Evolutionary conservation across 2,113 vertebrate genomes (phyloP).

Genomic region (Regulus satrapa): DNA sequence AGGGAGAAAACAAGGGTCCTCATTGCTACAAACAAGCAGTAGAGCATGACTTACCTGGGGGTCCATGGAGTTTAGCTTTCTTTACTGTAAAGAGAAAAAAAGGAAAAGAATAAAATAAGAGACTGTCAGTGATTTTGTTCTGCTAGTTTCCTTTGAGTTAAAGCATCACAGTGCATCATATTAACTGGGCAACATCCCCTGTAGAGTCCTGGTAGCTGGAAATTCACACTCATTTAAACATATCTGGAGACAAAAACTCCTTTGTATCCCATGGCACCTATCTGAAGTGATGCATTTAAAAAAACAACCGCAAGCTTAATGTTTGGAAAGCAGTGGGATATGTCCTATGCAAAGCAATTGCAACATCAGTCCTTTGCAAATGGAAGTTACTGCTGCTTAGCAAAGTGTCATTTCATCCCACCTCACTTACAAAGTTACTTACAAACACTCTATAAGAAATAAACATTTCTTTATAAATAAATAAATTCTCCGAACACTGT

Average conservation of each 20-base stretch:
- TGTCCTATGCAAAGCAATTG: background rate
- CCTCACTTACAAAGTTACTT: background rate
- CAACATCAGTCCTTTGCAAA: background rate
- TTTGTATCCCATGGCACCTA: background rate
- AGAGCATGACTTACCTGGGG: constrained; percentile 72
- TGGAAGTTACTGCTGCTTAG: background rate
- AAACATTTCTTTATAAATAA: background rate
- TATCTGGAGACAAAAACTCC: background rate
- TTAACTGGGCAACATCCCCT: background rate
- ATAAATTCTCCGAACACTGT: background rate
- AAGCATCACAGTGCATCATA: background rate
- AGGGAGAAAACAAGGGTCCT: background rate
- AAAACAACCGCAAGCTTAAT: background rate
- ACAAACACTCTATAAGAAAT: background rate
- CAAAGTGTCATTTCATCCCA: background rate
- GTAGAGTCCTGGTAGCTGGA: background rate
- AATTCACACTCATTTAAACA: background rate
- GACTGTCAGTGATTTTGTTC: background rate
- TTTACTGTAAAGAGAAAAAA: constrained; percentile 70
- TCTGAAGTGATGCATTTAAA: background rate
- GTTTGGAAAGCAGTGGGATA: background rate
- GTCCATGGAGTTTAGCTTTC: constrained; percentile 78
- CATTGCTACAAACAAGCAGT: background rate
- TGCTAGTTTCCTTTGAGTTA: background rate
- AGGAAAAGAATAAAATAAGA: background rate